These are phyloP conservation scores for Calliphora vomitoria DNA, from an alignment of 2,888 invertebrate genomes.

Conservation along the genomic window DNA sequence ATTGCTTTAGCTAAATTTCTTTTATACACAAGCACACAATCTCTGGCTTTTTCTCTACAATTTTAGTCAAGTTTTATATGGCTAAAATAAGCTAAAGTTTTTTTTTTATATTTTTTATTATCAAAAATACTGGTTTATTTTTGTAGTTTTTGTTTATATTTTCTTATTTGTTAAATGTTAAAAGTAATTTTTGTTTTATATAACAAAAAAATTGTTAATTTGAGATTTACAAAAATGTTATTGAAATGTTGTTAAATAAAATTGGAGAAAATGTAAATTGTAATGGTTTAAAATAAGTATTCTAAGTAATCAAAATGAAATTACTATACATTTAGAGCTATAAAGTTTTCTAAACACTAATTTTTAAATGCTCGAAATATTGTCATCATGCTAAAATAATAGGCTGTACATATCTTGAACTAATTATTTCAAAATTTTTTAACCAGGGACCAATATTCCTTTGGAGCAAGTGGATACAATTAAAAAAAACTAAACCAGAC, in stretches of 20 bases:
- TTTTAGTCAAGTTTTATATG: slow-evolving; percentile 13
- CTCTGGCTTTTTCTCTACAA: not conserved
- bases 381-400: no score
- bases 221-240: not conserved
- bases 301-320: no score
- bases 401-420: no score
- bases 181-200: slow-evolving; percentile 14
- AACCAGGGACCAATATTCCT: no score
- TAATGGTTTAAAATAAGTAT: no score
- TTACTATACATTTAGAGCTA: no score
- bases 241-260: not conserved
- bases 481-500: no score
- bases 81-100: not conserved
- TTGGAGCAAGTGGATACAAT: no score
- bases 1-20: not conserved
- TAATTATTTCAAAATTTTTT: no score
- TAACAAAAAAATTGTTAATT: not conserved
- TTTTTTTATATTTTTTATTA: slow-evolving; percentile 11
- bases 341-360: no score
- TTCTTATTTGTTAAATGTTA: slow-evolving; percentile 17
- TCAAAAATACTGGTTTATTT: not conserved
- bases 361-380: no score
- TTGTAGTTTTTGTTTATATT: slow-evolving; percentile 1
- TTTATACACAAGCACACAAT: not conserved
- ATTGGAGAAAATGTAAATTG: not conserved